Evolutionary conservation across 2,888 invertebrate genomes (phyloP).

Genomic region (Drosophila quinaria): DNA sequence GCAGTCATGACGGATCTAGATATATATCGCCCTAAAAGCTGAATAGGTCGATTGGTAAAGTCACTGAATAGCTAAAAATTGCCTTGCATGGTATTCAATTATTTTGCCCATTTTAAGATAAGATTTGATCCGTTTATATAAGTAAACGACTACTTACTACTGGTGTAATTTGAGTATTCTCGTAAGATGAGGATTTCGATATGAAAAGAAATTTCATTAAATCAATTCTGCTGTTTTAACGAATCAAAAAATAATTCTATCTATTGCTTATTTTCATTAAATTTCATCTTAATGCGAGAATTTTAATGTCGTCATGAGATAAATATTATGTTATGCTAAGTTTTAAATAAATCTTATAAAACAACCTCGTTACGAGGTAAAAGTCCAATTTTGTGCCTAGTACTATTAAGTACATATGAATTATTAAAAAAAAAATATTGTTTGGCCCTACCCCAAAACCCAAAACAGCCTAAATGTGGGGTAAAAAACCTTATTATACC

Average conservation of each 20-base stretch:
- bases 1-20: constrained; percentile 7
- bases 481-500: too few species aligned
- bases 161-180: not conserved
- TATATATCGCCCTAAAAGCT: not conserved
- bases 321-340: too few species aligned
- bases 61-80: constrained; percentile 2
- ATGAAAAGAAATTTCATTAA: not conserved
- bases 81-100: not conserved
- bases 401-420: too few species aligned
- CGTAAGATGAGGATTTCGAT: not conserved
- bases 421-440: too few species aligned
- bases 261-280: not conserved
- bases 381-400: too few species aligned
- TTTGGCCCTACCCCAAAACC: too few species aligned
- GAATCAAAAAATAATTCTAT: not conserved
- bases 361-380: too few species aligned
- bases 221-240: not conserved
- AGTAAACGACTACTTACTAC: not conserved
- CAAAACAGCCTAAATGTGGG: too few species aligned
- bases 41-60: not conserved
- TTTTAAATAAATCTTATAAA: too few species aligned
- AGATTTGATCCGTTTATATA: not conserved
- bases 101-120: not conserved
- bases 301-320: too few species aligned
- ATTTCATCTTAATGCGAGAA: not conserved